A percentile compares a stretch with the other conserved stretches of the same genome.
These are phyloP conservation scores for Pluvialis apricaria DNA, from an alignment of 2,113 vertebrate genomes.

Conservation along the genomic window DNA sequence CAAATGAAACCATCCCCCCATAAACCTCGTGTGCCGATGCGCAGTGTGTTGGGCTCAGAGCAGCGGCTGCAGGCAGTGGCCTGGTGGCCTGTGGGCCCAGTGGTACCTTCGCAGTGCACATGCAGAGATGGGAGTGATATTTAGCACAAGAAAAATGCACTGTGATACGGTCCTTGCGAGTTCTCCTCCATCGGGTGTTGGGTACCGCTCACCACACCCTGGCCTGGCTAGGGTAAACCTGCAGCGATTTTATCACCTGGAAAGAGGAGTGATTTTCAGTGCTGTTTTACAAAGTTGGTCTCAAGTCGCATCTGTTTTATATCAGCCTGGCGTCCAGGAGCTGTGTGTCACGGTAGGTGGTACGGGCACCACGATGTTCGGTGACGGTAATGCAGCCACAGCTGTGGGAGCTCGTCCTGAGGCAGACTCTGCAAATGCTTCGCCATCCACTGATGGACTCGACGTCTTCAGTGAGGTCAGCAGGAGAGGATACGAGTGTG, in stretches of 20 bases:
- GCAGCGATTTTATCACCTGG: neutral
- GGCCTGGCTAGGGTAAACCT: too few relatives aligned
- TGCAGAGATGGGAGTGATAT: neutral
- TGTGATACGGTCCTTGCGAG: accelerated
- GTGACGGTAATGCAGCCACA: accelerated
- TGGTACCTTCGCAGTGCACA: accelerated
- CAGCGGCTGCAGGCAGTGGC: neutral
- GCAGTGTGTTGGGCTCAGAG: neutral
- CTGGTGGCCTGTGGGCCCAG: accelerated
- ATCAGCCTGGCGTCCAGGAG: neutral
- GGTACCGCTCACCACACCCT: neutral
- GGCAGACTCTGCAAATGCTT: neutral
- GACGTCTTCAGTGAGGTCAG: neutral
- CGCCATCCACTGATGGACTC: neutral
- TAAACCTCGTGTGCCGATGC: accelerated
- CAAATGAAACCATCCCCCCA: neutral
- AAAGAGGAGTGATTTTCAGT: neutral
- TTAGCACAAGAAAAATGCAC: neutral
- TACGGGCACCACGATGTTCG: accelerated
- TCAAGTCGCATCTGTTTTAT: neutral
- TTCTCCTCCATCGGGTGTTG: accelerated
- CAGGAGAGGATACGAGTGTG: accelerated
- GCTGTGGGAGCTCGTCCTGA: neutral
- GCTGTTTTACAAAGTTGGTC: neutral
- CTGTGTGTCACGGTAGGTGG: accelerated